A percentile compares a stretch with the other conserved stretches of the same genome.
These are phyloP conservation scores for Odontesthes bonariensis DNA, from an alignment of 2,113 vertebrate genomes.

Conservation along the genomic window DNA sequence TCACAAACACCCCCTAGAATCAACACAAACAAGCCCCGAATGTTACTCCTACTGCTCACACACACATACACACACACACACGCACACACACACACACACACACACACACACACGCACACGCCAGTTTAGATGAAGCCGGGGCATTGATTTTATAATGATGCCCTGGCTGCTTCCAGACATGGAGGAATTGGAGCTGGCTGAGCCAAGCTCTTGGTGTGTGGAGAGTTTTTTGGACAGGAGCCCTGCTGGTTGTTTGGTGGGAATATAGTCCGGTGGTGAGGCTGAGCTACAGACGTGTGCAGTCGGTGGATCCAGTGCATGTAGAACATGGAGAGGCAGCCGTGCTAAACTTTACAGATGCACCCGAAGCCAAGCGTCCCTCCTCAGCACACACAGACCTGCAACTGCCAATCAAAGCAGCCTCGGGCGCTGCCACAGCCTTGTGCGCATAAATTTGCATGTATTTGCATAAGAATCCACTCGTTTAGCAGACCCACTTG, in stretches of 20 bases:
- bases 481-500: slow-evolving; percentile 83
- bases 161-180: slow-evolving; percentile 74
- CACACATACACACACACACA: not conserved
- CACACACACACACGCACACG: not conserved
- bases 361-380: slow-evolving; percentile 77
- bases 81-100: slow-evolving; percentile 6
- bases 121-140: slow-evolving; percentile 69
- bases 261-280: slow-evolving; percentile 62
- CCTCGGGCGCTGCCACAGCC: slow-evolving; percentile 82
- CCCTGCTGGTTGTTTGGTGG: slow-evolving; percentile 54
- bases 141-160: slow-evolving; percentile 84
- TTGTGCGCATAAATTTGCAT: slow-evolving; percentile 85
- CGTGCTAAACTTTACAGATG: slow-evolving; percentile 77
- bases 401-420: slow-evolving; percentile 85
- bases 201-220: slow-evolving; percentile 70
- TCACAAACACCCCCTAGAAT: slow-evolving; percentile 75
- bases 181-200: slow-evolving; percentile 75
- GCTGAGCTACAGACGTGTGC: slow-evolving; percentile 66
- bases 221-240: slow-evolving; percentile 71
- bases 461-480: slow-evolving; percentile 85
- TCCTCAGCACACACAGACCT: slow-evolving; percentile 79
- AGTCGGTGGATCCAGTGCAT: slow-evolving; percentile 73
- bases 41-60: slow-evolving; percentile 49
- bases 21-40: slow-evolving; percentile 78
- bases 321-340: slow-evolving; percentile 77